Evolutionary conservation across 1,140 invertebrate genomes (phyloP).

Genomic region (Platyura marginata): DNA sequence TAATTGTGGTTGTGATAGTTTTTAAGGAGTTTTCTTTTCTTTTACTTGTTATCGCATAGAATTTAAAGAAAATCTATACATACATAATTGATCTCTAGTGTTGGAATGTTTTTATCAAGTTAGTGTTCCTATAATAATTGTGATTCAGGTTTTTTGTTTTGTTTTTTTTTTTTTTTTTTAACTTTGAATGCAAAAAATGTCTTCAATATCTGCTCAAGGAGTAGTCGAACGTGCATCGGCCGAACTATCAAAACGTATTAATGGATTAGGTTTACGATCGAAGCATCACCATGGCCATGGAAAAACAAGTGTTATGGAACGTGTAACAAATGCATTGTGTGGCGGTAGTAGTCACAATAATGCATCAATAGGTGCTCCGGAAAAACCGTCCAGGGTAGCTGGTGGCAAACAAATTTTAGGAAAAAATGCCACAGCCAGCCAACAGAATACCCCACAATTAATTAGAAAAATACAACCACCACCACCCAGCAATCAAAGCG

Average conservation of each 20-base stretch:
- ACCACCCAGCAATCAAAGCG: slow-evolving; percentile 3
- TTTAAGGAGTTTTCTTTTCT: too few relatives aligned
- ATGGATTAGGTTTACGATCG: slow-evolving; percentile 56
- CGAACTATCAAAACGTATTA: slow-evolving; percentile 71
- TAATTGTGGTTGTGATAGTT: too few relatives aligned
- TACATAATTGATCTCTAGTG: too few relatives aligned
- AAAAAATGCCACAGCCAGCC: background rate
- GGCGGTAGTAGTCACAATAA: slow-evolving; percentile 31
- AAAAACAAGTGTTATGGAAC: slow-evolving; percentile 58
- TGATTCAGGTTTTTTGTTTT: too few relatives aligned
- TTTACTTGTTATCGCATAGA: too few relatives aligned
- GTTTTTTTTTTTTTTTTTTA: background rate
- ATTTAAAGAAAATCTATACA: too few relatives aligned
- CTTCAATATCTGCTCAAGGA: slow-evolving; percentile 25
- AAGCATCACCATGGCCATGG: slow-evolving; percentile 36
- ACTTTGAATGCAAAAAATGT: slow-evolving; percentile 10
- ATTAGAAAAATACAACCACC: slow-evolving; percentile 4
- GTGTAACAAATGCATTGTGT: slow-evolving; percentile 66
- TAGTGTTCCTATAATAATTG: too few relatives aligned
- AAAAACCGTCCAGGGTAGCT: slow-evolving; percentile 30
- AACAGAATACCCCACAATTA: slow-evolving; percentile 4
- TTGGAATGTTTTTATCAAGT: too few relatives aligned
- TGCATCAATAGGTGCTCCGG: slow-evolving; percentile 14
- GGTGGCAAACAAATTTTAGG: slow-evolving; percentile 1
- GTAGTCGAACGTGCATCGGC: slow-evolving; percentile 76